These are phyloP conservation scores for Phoenoteleia sp. DNA, from an alignment of 2,888 invertebrate genomes.

Conservation along the genomic window DNA sequence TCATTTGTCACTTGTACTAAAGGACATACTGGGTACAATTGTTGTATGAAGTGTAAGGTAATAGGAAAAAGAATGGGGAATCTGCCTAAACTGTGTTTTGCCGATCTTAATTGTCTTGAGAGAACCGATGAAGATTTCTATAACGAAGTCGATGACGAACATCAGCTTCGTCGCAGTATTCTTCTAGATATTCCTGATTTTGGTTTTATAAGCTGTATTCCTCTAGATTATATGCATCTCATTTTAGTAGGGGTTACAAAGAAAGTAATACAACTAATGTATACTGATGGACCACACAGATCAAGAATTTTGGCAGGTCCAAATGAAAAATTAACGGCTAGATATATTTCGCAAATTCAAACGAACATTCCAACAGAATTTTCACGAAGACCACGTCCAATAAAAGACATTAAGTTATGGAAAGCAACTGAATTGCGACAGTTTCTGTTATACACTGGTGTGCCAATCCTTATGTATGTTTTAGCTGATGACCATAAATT, in stretches of 20 bases:
- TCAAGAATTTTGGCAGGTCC: neutral
- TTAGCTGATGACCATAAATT: slow-evolving; percentile 23
- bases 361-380: slow-evolving; percentile 9
- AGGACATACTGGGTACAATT: slow-evolving; percentile 61
- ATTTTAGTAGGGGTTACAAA: slow-evolving; percentile 64
- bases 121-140: slow-evolving; percentile 56
- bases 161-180: slow-evolving; percentile 49
- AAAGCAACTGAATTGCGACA: slow-evolving; percentile 8
- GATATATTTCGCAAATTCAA: neutral
- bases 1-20: slow-evolving; percentile 60
- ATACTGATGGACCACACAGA: neutral
- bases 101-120: slow-evolving; percentile 24
- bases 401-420: neutral
- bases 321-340: neutral
- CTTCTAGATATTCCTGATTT: slow-evolving; percentile 58
- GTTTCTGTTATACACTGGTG: slow-evolving; percentile 76
- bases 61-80: slow-evolving; percentile 1
- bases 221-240: slow-evolving; percentile 71
- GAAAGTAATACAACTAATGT: slow-evolving; percentile 65
- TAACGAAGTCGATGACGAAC: slow-evolving; percentile 32
- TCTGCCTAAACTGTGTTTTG: slow-evolving; percentile 53
- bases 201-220: slow-evolving; percentile 54
- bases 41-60: slow-evolving; percentile 67
- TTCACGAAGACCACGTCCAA: neutral
- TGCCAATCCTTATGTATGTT: slow-evolving; percentile 68